Evolutionary conservation across 2,888 invertebrate genomes (phyloP), one percentile per base, ranked within the genome.

Genomic region (Cyaniris semiargus): DNA sequence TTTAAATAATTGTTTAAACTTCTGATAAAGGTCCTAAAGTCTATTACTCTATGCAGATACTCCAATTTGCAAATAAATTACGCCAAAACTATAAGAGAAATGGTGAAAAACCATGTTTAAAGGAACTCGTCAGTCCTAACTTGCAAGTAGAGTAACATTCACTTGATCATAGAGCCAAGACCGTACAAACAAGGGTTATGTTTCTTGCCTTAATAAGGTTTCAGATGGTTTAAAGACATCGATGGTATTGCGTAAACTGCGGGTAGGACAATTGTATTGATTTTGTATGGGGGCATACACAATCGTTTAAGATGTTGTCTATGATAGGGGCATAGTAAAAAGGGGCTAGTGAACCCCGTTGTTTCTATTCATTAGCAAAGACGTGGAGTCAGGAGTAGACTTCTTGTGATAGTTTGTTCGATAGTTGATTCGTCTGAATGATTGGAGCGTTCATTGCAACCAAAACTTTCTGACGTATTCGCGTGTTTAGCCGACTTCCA

Each of bases 121-220:
- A n/a, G 44, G 13, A 44, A 44, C 44, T 3, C 13, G 13, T 44
- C 13, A 44, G 44, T 44, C 44, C 44, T 44, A 13, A 13, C 44
- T 44, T 44, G 10, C 18, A 18, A 53, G 53, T 18, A 15, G 4
- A 53, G 53, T 48, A 31, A 66, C 27, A 66, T 66, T 66, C 23
- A 6, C 66, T 27, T 66, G 66, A 27, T 31, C 27, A 13, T 60
- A 60, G 15, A 31, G 27, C 23, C 15, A 23, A 27, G 74, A 48
- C 23, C 27, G 48, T 48, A 48, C 0, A 53, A 53, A 34, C 21
- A 74, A 53, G 53, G 53, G 74, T 74, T 74, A 18, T 23, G 44
- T 48, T 72, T 23, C 27, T 53, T 48, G 71, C 38, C 38, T 8
- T 27, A 44, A 48, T 72, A 74, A 27, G 74, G 74, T 74, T 74